These are phyloP conservation scores for Catostylus mosaicus DNA, from an alignment of 30 jellyfish, hydroid and myxozoan species.

Conservation along the genomic window DNA sequence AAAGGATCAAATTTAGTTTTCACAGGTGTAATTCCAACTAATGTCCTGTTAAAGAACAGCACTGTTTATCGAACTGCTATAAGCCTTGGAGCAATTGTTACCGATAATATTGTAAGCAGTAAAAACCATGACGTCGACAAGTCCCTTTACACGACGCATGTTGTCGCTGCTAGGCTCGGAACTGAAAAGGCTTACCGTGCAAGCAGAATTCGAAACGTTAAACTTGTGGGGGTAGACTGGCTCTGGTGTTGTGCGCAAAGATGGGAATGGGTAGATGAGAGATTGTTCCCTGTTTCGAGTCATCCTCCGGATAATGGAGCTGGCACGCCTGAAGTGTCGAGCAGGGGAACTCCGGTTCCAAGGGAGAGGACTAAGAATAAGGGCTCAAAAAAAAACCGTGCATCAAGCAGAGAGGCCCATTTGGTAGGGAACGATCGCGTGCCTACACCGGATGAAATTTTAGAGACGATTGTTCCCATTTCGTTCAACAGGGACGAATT, in stretches of 20 bases:
- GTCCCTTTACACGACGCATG: slow-evolving; percentile 81
- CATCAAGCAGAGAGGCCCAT: not conserved
- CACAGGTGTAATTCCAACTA: slow-evolving; percentile 94
- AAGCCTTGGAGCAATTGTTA: slow-evolving; percentile 92
- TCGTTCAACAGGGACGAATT: slow-evolving; percentile 80
- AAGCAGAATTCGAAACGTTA: slow-evolving; percentile 54
- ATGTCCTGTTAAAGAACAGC: slow-evolving; percentile 79
- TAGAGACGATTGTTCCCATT: slow-evolving; percentile 57
- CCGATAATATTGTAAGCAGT: slow-evolving; percentile 45
- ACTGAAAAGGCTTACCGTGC: slow-evolving; percentile 96
- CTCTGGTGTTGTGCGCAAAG: slow-evolving; percentile 95
- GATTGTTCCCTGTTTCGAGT: slow-evolving; percentile 83
- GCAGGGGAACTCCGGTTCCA: slow-evolving; percentile 84
- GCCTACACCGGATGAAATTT: slow-evolving; percentile 66
- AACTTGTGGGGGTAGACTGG: slow-evolving; percentile 94
- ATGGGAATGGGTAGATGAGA: slow-evolving; percentile 98
- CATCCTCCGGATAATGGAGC: slow-evolving; percentile 28
- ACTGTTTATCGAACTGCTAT: slow-evolving; percentile 84
- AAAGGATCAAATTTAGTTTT: slow-evolving; percentile 85
- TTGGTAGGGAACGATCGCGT: not conserved
- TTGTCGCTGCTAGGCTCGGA: slow-evolving; percentile 97
- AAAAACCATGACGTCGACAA: not conserved
- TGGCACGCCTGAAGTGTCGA: slow-evolving; percentile 74
- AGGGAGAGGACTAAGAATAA: slow-evolving; percentile 17
- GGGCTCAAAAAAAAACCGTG: not conserved